These are phyloP conservation scores for Microplitis mediator DNA, from an alignment of 1,140 invertebrate genomes.

Conservation along the genomic window DNA sequence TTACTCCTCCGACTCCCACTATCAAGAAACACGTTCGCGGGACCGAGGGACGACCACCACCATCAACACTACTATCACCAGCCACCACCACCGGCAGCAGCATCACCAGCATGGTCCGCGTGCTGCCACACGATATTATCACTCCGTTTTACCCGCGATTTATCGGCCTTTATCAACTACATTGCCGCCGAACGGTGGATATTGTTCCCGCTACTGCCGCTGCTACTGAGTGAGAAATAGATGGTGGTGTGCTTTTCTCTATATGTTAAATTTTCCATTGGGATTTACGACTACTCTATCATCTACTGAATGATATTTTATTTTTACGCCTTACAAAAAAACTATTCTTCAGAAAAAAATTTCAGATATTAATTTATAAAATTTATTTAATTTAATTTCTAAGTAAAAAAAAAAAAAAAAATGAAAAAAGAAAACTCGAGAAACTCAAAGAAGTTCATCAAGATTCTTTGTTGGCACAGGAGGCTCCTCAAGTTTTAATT, in stretches of 20 bases:
- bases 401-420: neutral
- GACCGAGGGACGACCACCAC: neutral
- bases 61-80: constrained; percentile 9
- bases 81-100: constrained; percentile 7
- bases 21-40: neutral
- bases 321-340: neutral
- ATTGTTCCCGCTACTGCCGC: constrained; percentile 32
- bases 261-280: constrained; percentile 3
- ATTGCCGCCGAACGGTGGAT: constrained; percentile 46
- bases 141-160: constrained; percentile 59
- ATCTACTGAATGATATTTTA: neutral
- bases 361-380: neutral
- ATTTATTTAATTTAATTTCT: neutral
- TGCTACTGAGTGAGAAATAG: too few relatives aligned
- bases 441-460: constrained; percentile 11
- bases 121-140: constrained; percentile 52
- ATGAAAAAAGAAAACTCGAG: too few relatives aligned
- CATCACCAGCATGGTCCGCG: constrained; percentile 16
- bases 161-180: constrained; percentile 60
- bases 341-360: too few relatives aligned
- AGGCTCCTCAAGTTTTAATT: constrained; percentile 23
- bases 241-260: too few relatives aligned
- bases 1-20: too few relatives aligned
- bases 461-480: constrained; percentile 12
- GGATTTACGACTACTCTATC: neutral